Base-by-base conservation (phyloP, 2,888 invertebrate genomes). In the Trissonchulus latispiculum region DNA sequence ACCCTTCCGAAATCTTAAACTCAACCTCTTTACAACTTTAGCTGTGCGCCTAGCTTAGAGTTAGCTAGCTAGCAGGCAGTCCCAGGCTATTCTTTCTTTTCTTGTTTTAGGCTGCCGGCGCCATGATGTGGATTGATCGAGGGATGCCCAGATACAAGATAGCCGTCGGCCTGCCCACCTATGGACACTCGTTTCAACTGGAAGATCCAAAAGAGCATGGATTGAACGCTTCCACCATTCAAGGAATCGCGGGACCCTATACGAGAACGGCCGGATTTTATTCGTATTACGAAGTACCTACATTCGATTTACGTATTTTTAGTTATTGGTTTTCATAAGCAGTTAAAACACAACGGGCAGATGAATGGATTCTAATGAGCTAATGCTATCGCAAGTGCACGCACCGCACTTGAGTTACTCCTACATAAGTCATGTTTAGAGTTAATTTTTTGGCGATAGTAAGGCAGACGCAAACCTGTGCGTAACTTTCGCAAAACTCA, bases 151-250 rank as follows among this genome's bases (percentile, higher is more conserved):
- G 74, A 18, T 59, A 75, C 28, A 81, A 80, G 70, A 73, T 80
- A 23, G 67, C 79, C 36, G 74, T 81, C 61, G 81, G 81, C 18
- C 69, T 81, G 31, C 80, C 81, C 2, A 77, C 79, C 1, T 81
- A 80, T 75, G 81, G 81, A 1, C 77, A 78, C 31, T 77, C 79
- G 18, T 81, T 77, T 75, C 76, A 75, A 15, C 74, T 81, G 72
- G 74, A 73, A n/a, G 71, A 90, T 84, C 81, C 86, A 0, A 81
- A 86, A 18, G 91, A 91, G 82, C 87, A 88, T 73, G 87, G 86
- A 1, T 84, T 91, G 2, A 88, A 88, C 70, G 89, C 91, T 23
- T 91, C 92, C 0, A 89, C 90, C 0, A 85, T 86, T 3, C 90
- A 89, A 0, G 87, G 86, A 79, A 93, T 93, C 0, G 82, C 85